A percentile compares a stretch with the other conserved stretches of the same genome.
Evolutionary conservation across 2,113 vertebrate species (phyloP).

Genomic region (Himantopus leucocephalus): DNA sequence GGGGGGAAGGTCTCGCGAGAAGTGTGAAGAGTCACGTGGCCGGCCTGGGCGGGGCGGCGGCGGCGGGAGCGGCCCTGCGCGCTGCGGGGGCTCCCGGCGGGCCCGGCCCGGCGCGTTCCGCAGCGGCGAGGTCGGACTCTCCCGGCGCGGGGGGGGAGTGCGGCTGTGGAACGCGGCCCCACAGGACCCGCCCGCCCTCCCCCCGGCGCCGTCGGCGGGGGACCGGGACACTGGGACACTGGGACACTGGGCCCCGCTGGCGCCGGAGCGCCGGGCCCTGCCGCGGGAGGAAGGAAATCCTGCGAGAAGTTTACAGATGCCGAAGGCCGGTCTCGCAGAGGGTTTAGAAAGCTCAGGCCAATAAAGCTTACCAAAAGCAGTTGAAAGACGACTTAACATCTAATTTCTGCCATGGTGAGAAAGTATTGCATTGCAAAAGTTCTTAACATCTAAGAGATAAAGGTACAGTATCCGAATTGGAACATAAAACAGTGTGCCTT

Average conservation of each 20-base stretch:
- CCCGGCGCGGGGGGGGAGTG: neutral
- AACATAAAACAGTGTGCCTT: neutral
- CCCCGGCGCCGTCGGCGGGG: too few relatives aligned
- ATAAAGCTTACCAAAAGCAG: neutral
- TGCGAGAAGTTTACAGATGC: fast-evolving
- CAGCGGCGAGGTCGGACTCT: too few relatives aligned
- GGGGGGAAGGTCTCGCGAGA: neutral
- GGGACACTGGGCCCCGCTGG: neutral
- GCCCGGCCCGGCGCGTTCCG: too few relatives aligned
- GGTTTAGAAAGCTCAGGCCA: neutral
- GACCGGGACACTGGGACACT: neutral
- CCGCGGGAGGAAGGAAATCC: too few relatives aligned
- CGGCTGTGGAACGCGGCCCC: neutral
- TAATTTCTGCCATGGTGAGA: too few relatives aligned
- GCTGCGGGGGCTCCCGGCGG: neutral
- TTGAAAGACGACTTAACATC: neutral
- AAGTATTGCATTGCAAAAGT: neutral
- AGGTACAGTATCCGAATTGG: neutral
- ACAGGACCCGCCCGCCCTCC: too few relatives aligned
- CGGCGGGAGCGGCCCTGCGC: too few relatives aligned
- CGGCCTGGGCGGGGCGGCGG: too few relatives aligned
- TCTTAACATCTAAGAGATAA: neutral
- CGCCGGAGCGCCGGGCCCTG: neutral
- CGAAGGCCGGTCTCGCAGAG: neutral
- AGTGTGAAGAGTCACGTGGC: fast-evolving